A percentile compares a stretch with the other conserved stretches of the same genome.
These are phyloP conservation scores for Apotomis capreana DNA, from an alignment of 2,888 invertebrate genomes.

Conservation along the genomic window DNA sequence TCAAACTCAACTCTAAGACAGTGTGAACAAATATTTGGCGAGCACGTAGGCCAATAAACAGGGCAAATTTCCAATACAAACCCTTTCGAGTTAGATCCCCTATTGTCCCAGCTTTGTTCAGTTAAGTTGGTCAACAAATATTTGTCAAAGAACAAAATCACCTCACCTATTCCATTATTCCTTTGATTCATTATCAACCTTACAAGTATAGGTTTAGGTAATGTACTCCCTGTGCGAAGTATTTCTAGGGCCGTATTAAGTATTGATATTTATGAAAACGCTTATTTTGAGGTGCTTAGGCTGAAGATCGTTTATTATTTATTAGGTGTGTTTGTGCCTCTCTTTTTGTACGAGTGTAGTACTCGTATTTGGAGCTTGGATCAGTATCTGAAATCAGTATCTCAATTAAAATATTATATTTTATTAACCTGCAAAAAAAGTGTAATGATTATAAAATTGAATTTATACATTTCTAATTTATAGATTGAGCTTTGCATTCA, in stretches of 20 bases:
- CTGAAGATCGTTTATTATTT: slow-evolving; percentile 16
- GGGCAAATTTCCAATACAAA: slow-evolving; percentile 41
- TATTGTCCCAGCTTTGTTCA: slow-evolving; percentile 34
- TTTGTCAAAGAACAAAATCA: slow-evolving; percentile 36
- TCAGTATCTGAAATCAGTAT: no score
- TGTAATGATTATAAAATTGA: no score
- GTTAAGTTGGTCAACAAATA: slow-evolving; percentile 39
- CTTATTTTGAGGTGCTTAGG: slow-evolving; percentile 30
- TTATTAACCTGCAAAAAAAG: no score
- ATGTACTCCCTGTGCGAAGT: slow-evolving; percentile 2
- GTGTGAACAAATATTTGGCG: slow-evolving; percentile 36
- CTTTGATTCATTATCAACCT: slow-evolving; percentile 20
- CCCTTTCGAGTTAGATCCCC: slow-evolving; percentile 39
- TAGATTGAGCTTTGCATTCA: no score
- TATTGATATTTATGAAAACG: slow-evolving; percentile 26
- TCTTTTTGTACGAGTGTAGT: neutral
- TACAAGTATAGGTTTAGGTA: slow-evolving; percentile 12
- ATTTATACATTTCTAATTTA: no score
- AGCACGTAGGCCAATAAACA: slow-evolving; percentile 37
- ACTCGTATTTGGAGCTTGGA: no score
- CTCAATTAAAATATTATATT: no score
- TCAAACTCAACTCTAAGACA: slow-evolving; percentile 35
- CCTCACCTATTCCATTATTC: slow-evolving; percentile 29
- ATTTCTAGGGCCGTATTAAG: neutral
- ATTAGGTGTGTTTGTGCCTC: slow-evolving; percentile 22